Percentiles rank a stretch among this genome's conserved stretches.
Evolutionary conservation across 2,888 invertebrate species (phyloP).

Genomic region (Leptogaster cylindrica): DNA sequence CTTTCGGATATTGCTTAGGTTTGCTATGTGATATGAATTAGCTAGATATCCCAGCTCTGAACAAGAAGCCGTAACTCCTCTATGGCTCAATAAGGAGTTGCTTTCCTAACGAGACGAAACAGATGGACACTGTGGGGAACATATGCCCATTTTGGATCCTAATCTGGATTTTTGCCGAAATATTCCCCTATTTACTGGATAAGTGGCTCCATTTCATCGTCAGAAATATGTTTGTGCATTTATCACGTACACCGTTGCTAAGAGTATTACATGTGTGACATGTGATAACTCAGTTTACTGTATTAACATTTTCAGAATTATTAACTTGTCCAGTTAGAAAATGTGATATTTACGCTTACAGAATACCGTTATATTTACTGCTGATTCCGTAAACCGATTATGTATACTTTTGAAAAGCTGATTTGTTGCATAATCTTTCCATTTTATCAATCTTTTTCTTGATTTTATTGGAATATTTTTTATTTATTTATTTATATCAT

Average conservation of each 20-base stretch:
- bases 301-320: constrained; percentile 39
- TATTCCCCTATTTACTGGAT: background rate
- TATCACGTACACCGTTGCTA: constrained; percentile 20
- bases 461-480: no score
- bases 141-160: constrained; percentile 35
- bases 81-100: constrained; percentile 19
- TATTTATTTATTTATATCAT: no score
- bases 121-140: constrained; percentile 35
- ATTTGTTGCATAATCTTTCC: no score
- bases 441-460: no score
- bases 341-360: no score
- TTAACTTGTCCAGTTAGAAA: constrained; percentile 37
- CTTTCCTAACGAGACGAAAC: constrained; percentile 32
- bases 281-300: constrained; percentile 38
- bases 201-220: constrained; percentile 13
- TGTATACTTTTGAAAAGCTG: no score
- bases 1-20: no score
- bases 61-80: background rate
- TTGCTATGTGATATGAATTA: no score
- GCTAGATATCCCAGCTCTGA: no score
- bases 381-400: no score
- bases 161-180: constrained; percentile 31
- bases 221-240: no score
- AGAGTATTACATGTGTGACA: constrained; percentile 39
- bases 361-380: no score